Percentiles rank a stretch among this genome's conserved stretches.
phyloP scores from a whole-genome alignment of 2,797 vertebrate genomes.

The Anguilla obscura region DNA sequence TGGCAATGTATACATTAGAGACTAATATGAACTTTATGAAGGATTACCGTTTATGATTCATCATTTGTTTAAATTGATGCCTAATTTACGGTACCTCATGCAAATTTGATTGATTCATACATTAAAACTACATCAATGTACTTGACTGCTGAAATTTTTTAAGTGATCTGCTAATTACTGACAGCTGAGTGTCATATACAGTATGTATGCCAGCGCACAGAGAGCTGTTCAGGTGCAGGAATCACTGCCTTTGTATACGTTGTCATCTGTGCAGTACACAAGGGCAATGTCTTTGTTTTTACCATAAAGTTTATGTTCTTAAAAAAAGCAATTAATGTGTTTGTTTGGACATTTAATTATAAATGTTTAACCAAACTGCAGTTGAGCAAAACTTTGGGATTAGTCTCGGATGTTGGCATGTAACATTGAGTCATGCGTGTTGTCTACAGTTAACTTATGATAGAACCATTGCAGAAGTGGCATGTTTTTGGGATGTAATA shows the following conservation, averaged over 20 bases:
- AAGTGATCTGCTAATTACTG: neutral
- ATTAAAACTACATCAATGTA: neutral
- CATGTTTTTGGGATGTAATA: neutral
- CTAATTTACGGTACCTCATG: neutral
- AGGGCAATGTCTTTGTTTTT: no score
- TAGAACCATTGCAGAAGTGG: neutral
- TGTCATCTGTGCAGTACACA: neutral
- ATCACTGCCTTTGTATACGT: neutral
- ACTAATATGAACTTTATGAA: neutral
- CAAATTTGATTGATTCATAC: neutral
- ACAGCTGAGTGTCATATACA: neutral
- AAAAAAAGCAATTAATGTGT: neutral
- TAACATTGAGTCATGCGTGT: neutral
- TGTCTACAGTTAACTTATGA: neutral
- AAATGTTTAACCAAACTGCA: neutral
- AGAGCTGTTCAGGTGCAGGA: neutral
- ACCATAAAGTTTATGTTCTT: neutral
- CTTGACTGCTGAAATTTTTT: neutral
- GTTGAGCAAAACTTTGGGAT: neutral
- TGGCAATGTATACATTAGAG: slow-evolving; percentile 38
- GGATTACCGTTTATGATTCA: neutral
- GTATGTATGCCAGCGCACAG: no score
- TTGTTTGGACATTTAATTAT: neutral
- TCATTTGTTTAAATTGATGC: neutral
- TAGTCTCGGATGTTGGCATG: neutral